A percentile compares a stretch with the other conserved stretches of the same genome.
phyloP scores from a whole-genome alignment of 2,888 invertebrate genomes.

The Ephialtes manifestator region DNA sequence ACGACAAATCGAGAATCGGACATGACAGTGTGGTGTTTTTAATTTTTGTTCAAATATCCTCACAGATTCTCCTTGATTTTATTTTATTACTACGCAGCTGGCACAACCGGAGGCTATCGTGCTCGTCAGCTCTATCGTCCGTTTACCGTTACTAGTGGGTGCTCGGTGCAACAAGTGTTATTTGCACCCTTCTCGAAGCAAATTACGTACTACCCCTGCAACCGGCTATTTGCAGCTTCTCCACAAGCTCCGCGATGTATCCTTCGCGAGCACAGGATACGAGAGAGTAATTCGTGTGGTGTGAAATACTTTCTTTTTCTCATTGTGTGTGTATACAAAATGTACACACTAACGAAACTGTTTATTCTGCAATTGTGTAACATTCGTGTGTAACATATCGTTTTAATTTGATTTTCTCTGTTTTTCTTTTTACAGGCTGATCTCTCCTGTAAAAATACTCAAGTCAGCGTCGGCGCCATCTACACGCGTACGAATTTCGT shows the following conservation, averaged over 20 bases:
- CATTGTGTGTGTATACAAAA: not conserved
- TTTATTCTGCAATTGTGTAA: not conserved
- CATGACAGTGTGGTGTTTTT: not conserved
- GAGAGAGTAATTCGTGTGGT: not conserved
- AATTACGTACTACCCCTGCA: conserved; percentile 56
- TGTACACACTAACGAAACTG: not conserved
- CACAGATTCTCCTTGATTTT: conserved; percentile 1
- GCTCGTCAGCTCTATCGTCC: conserved; percentile 64
- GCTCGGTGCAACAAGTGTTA: conserved; percentile 68
- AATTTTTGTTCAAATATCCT: not conserved
- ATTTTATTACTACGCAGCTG: conserved; percentile 21
- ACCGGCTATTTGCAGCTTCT: conserved; percentile 66
- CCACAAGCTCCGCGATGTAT: conserved; percentile 29
- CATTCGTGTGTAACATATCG: not conserved
- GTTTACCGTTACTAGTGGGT: conserved; percentile 50
- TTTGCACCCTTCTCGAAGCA: conserved; percentile 68
- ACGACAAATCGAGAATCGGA: not conserved
- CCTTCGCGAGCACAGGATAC: conserved; percentile 7
- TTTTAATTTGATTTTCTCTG: not conserved
- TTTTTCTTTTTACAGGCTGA: conserved; percentile 90
- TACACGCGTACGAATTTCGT: conserved; percentile 97
- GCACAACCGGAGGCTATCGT: conserved; percentile 27
- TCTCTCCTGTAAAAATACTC: conserved; percentile 96
- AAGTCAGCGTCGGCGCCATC: conserved; percentile 94
- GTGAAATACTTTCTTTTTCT: not conserved